A percentile compares a stretch with the other conserved stretches of the same genome.
Evolutionary conservation across 2,888 invertebrate species (phyloP).

Genomic region (Acanthopleura granulata): DNA sequence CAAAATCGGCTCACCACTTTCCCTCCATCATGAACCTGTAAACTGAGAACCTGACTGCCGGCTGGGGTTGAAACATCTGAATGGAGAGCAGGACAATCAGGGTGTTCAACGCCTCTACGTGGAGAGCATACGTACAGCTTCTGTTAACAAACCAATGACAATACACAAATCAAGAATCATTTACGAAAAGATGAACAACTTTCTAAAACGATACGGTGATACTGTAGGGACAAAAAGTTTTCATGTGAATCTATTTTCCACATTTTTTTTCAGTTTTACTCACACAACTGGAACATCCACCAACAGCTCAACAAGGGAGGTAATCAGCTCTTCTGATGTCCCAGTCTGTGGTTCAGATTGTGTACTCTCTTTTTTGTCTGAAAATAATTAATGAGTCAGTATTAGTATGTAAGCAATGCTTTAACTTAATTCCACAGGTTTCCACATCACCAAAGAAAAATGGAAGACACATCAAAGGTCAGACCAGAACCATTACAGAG

Average conservation of each 20-base stretch:
- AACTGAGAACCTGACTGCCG: constrained; percentile 79
- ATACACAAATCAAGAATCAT: background rate
- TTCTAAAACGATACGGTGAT: background rate
- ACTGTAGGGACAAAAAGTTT: background rate
- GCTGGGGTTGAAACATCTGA: constrained; percentile 77
- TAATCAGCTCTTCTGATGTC: constrained; percentile 80
- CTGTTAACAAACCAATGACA: constrained; percentile 34
- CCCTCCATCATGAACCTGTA: constrained; percentile 74
- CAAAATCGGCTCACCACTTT: constrained; percentile 63
- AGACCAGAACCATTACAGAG: too few species aligned
- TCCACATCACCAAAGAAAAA: too few species aligned
- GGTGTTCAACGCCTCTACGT: constrained; percentile 87
- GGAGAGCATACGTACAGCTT: constrained; percentile 65
- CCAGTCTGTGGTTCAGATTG: constrained; percentile 18
- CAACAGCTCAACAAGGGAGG: constrained; percentile 82
- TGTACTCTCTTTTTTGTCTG: background rate
- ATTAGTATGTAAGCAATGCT: too few species aligned
- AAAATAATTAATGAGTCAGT: background rate
- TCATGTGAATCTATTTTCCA: too few species aligned
- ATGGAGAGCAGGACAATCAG: constrained; percentile 89
- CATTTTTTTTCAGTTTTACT: constrained; percentile 69
- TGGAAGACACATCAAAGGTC: too few species aligned
- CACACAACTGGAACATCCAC: constrained; percentile 87
- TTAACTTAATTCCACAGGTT: too few species aligned
- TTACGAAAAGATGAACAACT: too few species aligned